A percentile compares a stretch with the other conserved stretches of the same genome.
phyloP scores from a whole-genome alignment of 2,888 invertebrate species.

The Lypha dubia region DNA sequence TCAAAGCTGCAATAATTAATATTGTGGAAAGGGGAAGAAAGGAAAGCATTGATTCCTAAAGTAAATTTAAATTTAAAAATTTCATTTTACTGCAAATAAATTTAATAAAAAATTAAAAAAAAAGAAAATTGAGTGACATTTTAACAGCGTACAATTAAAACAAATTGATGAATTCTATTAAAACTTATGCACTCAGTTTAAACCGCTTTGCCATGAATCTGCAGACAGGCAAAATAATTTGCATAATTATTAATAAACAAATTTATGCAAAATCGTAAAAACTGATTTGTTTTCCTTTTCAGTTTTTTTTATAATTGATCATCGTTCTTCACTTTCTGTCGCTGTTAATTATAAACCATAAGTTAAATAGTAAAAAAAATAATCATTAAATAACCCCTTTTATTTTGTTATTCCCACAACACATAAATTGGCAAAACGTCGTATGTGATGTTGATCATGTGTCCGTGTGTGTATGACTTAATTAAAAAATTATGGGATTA shows the following conservation, averaged over 20 bases:
- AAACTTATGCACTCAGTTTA: background rate
- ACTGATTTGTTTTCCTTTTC: slow-evolving; percentile 32
- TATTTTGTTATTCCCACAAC: slow-evolving; percentile 37
- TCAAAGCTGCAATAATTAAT: background rate
- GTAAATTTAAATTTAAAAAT: background rate
- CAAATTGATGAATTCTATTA: slow-evolving; percentile 41
- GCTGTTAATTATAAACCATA: background rate
- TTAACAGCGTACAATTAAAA: slow-evolving; percentile 45
- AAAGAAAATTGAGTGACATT: slow-evolving; percentile 4
- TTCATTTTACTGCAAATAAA: background rate
- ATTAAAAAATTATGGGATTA: slow-evolving; percentile 81
- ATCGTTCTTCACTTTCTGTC: background rate
- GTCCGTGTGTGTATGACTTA: slow-evolving; percentile 80
- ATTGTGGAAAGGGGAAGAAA: background rate
- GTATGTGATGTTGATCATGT: slow-evolving; percentile 51
- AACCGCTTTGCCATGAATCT: background rate
- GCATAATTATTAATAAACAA: slow-evolving; percentile 42
- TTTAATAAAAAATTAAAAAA: slow-evolving; percentile 19
- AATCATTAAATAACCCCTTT: slow-evolving; percentile 19
- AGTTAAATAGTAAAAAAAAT: background rate
- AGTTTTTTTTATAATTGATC: slow-evolving; percentile 58
- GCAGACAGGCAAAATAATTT: slow-evolving; percentile 22
- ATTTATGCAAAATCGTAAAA: slow-evolving; percentile 67
- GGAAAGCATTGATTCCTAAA: too few relatives aligned
- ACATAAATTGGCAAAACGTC: slow-evolving; percentile 31